Percentiles rank a stretch among this genome's conserved stretches.
Conservation (phyloP, 2,888 invertebrate genomes). For the Hipparchia sbordonii region DNA sequence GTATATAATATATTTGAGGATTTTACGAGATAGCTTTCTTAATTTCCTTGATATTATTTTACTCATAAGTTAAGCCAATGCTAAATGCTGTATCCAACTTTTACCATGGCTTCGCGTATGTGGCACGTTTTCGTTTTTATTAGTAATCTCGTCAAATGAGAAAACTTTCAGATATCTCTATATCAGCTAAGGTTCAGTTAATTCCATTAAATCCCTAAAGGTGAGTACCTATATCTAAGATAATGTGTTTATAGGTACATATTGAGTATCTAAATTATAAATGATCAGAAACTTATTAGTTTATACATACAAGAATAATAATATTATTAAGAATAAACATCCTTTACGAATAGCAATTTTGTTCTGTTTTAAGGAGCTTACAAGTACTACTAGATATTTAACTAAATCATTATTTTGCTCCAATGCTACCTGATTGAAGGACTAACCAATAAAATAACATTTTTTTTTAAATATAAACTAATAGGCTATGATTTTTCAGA, state of each 20-base stretch:
- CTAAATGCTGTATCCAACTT: neutral
- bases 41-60: slow-evolving; percentile 7
- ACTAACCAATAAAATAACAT: too few species aligned
- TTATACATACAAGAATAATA: too few species aligned
- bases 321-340: too few species aligned
- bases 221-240: slow-evolving; percentile 24
- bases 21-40: neutral
- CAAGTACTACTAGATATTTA: too few species aligned
- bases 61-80: neutral
- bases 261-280: slow-evolving; percentile 10
- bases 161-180: slow-evolving; percentile 49
- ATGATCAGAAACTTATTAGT: neutral
- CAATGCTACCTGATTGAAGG: too few species aligned
- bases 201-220: slow-evolving; percentile 39
- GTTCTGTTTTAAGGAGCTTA: too few species aligned
- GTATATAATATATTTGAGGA: neutral
- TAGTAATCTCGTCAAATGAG: slow-evolving; percentile 49
- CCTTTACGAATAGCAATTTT: too few species aligned
- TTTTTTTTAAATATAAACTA: too few species aligned
- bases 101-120: slow-evolving; percentile 28
- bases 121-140: slow-evolving; percentile 45
- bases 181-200: slow-evolving; percentile 41
- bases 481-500: too few species aligned
- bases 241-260: slow-evolving; percentile 10
- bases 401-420: too few species aligned